Percentiles rank a stretch among this genome's conserved stretches.
phyloP scores from a whole-genome alignment of 2,888 invertebrate species.

The Drosophila algonquin region DNA sequence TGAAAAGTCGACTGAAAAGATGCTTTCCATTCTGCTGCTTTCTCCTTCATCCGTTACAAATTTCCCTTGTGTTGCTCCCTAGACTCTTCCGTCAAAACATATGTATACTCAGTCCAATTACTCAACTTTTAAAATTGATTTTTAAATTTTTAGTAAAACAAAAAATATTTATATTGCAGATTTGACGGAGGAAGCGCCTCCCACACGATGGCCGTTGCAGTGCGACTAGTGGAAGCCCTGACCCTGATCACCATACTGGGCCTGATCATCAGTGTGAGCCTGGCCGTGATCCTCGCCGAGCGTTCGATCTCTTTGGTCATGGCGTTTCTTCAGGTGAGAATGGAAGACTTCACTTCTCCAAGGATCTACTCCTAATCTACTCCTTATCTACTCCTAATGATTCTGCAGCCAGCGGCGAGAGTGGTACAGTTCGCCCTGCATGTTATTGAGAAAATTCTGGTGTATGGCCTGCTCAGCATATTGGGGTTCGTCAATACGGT shows the following conservation, averaged over 20 bases:
- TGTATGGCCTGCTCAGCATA: conserved; percentile 40
- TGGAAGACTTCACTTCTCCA: background rate
- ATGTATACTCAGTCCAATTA: background rate
- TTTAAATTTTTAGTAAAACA: background rate
- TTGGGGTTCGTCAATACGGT: conserved; percentile 54
- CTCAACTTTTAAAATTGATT: background rate
- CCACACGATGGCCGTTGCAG: conserved; percentile 58
- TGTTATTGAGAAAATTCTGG: conserved; percentile 53
- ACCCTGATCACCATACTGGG: conserved; percentile 60
- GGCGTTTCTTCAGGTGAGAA: conserved; percentile 51
- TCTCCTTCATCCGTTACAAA: no score
- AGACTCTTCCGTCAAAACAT: background rate
- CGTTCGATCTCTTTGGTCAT: conserved; percentile 41
- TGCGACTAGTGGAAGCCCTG: conserved; percentile 58
- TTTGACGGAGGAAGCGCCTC: conserved; percentile 53
- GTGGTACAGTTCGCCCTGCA: conserved; percentile 45
- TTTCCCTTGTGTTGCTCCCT: background rate
- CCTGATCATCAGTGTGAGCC: conserved; percentile 53
- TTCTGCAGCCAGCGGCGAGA: conserved; percentile 60
- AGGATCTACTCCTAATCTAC: background rate
- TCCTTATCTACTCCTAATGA: background rate
- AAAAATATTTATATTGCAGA: background rate
- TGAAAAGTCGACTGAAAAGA: no score
- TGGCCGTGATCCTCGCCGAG: conserved; percentile 54
- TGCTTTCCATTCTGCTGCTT: background rate